Evolutionary conservation across 2,888 invertebrate genomes (phyloP), one percentile per base, ranked within the genome.

Genomic region (Luffia ferchaultella): DNA sequence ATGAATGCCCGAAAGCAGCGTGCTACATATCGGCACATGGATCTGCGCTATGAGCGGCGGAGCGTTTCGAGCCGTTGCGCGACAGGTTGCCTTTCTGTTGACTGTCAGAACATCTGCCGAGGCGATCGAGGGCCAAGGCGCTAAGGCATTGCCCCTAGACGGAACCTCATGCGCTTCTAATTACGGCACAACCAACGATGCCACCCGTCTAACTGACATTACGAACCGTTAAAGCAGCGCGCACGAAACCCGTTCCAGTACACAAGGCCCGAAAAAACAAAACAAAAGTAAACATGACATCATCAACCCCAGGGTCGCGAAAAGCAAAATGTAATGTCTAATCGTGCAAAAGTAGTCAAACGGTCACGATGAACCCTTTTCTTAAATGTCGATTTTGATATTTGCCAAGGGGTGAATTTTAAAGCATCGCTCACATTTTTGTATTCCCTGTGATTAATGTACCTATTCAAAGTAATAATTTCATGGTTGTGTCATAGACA

Each of bases 31-130:
- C 79, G 66, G 65, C 16, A n/a, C 59, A 59, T 59, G 62, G 74
- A 79, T 78, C 80, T 76, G 58, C 50, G 56, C 55, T 62, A 58
- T 40, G 46, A 16, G 16, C 16, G 17, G 70, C 65, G 69, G 76
- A 76, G 65, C 76, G 72, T 68, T 77, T 67, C 82, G 82, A 58
- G 70, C 79, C 79, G 82, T 82, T 83, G 78, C 58, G 69, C 79
- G 74, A 83, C 84, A 83, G 83, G 82, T 83, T 82, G 83, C 53
- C 71, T 62, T 79, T 69, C 85, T 74, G 83, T 80, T 75, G 76
- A 70, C 53, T 49, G 58, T 50, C 61, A 20, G 64, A 61, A 74
- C 80, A 76, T 88, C 86, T 80, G 80, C 73, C 67, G 63, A 58
- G 42, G 41, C 41, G 49, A 20, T 19, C 43, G 18, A 43, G 43